These are phyloP conservation scores for Sander lucioperca DNA, from an alignment of 2,113 vertebrate genomes.

Conservation along the genomic window DNA sequence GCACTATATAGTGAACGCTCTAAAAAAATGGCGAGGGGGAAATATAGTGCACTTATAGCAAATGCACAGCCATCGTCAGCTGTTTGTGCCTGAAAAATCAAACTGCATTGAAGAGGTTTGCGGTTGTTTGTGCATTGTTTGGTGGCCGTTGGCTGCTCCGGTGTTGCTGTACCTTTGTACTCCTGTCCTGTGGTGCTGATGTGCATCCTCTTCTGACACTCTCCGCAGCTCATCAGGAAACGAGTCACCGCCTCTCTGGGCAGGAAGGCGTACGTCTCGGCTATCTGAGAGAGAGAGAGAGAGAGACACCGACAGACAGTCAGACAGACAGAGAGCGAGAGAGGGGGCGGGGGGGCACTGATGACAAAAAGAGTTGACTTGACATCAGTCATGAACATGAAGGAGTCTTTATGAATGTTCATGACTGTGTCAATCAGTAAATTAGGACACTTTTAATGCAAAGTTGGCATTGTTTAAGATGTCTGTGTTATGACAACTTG, in stretches of 20 bases:
- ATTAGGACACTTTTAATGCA: no score
- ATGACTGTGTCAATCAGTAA: no score
- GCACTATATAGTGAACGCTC: no score
- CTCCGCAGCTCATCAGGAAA: conserved; percentile 97
- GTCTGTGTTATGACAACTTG: no score
- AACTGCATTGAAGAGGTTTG: no score
- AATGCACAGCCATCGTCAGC: no score
- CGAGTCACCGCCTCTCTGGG: conserved; percentile 95
- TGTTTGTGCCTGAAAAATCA: no score
- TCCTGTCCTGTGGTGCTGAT: conserved; percentile 88
- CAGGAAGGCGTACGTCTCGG: conserved; percentile 96
- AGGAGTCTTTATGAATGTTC: no score
- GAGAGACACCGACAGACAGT: not conserved
- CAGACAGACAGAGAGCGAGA: not conserved
- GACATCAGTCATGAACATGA: no score
- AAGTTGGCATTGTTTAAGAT: no score
- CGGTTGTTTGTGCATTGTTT: not conserved
- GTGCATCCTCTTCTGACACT: conserved; percentile 99
- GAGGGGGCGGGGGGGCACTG: not conserved
- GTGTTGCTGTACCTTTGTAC: conserved; percentile 89
- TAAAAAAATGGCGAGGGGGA: no score
- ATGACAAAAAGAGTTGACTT: not conserved
- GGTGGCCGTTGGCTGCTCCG: rapidly evolving
- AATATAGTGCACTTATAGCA: no score
- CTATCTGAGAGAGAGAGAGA: conserved; percentile 88